Conservation (phyloP, 2,888 invertebrate genomes). For the Dione vanillae region DNA sequence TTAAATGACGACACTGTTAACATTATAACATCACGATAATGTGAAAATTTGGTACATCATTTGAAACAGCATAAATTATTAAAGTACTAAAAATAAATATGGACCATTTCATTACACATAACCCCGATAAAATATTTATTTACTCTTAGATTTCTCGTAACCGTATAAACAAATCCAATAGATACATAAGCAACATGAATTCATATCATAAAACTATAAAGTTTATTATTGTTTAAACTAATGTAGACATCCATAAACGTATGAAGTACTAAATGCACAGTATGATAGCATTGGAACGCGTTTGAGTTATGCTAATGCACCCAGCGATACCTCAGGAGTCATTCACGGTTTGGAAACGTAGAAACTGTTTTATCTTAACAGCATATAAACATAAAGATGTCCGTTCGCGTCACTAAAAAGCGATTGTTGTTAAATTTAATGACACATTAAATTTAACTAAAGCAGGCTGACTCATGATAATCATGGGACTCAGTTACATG, state of each 20-base stretch:
- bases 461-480: conserved; percentile 67
- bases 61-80: neutral
- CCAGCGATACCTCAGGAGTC: conserved; percentile 49
- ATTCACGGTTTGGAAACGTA: conserved; percentile 52
- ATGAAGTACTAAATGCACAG: conserved; percentile 47
- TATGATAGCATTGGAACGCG: conserved; percentile 51
- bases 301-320: conserved; percentile 57
- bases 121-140: neutral
- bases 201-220: conserved; percentile 14
- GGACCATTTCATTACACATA: neutral
- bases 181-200: conserved; percentile 15
- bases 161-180: neutral
- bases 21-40: neutral
- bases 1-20: neutral
- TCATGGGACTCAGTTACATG: conserved; percentile 52
- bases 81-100: neutral
- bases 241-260: conserved; percentile 26
- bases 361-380: conserved; percentile 72
- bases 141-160: neutral
- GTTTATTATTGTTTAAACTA: conserved; percentile 18
- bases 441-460: conserved; percentile 72
- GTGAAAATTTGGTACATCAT: neutral
- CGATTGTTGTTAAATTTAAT: conserved; percentile 82
- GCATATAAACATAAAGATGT: conserved; percentile 77
- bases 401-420: conserved; percentile 75